Evolutionary conservation across 2,797 vertebrate species (phyloP), one percentile per base, ranked within the genome.

Genomic region (Botia kubotai): DNA sequence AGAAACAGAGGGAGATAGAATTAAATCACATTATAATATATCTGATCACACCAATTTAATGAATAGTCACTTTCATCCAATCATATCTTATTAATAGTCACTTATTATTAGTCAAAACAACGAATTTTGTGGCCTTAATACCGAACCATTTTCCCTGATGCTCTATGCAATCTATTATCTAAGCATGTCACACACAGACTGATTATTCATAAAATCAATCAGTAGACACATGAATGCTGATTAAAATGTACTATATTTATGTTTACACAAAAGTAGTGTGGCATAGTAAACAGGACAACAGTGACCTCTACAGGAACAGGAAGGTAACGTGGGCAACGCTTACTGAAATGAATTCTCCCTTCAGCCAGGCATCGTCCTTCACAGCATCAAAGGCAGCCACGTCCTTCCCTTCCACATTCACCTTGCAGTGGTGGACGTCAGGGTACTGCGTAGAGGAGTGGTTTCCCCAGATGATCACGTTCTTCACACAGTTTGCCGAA

Each of bases 401-500:
- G 65, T 95, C 94, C 80, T 95, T 95, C 57, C 94, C 96, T 36
- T 94, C 87, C 71, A 94, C 48, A 3, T 93, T 95, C 68, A 95
- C 96, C 72, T 90, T 93, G 0, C 95, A 95, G 73, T 97, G 96
- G 83, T 91, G 93, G 74, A 94, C 94, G 85, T 97, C 96, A 29
- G 96, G 96, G 89, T 96, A 97, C 17, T 97, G 96, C 83, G 96
- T 96, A 33, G 95, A 96, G 6, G 96, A 97, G 88, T 97, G 96
- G 87, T 97, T 97, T 62, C 96, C 96, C 96, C 96, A 97, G 86
- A 96, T 97, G 70, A 96, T 96, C 77, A 95, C 93, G 23, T 97
- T 96, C 91, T 95, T 96, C 65, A 97, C 96, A 76, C 90, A 92
- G 79, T 91, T 91, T 71, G 94, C 89, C 60, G 92, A 82, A 77